Evolutionary conservation across 2,888 invertebrate genomes (phyloP), one percentile per base, ranked within the genome.

Genomic region (Trachelus troglodyta): DNA sequence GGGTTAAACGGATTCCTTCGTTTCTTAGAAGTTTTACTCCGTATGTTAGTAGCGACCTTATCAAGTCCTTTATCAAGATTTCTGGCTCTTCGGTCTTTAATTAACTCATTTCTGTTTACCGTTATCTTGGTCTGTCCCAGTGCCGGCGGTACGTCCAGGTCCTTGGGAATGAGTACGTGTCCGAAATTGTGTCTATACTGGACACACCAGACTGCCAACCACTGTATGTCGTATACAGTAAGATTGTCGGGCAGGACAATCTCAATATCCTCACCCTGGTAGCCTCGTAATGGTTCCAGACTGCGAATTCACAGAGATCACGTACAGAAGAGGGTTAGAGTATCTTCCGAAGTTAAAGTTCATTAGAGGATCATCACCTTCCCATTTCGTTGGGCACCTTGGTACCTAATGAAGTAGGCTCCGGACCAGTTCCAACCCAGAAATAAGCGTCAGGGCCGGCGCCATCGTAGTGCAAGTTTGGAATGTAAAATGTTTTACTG

Each of bases 151-250:
- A 98, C 97, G 85, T 98, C 97, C 86, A 98, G 92, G 86, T 97
- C 96, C 89, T 96, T 96, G 0, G 98, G 98, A 76, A 98, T 95
- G 87, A 94, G 93, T 1, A 98, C 97, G 88, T 98, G 97, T 0
- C 98, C 98, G 90, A 98, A 98, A 92, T 98, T 97, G 89, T 98
- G 97, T 9, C 95, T 92, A 92, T 96, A 97, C 87, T 95, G 95
- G n/a, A 97, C 96, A 89, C 98, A 98, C 97, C 97, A 98, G 0
- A 98, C 95, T 0, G 97, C 94, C 40, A 98, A 93, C 97, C 97
- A 98, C 92, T 98, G 97, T 85, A 98, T 96, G 91, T 97, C 97
- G 92, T 97, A 96, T 1, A 97, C 97, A 0, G 97, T 97, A 83
- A 97, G 92, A 86, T 95, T 94, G 75, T 95, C 96, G 0, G 98